Evolutionary conservation across 2,113 vertebrate genomes (phyloP), one percentile per base, ranked within the genome.

Genomic region (Gyps fulvus): DNA sequence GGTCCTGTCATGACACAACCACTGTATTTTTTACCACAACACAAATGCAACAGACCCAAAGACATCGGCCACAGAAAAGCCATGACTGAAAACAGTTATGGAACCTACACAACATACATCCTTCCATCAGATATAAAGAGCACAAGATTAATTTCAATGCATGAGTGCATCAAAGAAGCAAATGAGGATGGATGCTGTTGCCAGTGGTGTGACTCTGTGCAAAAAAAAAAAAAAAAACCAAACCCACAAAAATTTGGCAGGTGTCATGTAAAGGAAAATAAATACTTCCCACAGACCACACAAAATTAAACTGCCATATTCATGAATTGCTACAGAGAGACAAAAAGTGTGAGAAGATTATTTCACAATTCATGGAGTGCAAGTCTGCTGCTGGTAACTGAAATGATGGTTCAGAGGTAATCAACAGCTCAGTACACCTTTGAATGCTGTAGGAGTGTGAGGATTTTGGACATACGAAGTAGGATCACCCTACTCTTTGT

Each of bases 331-430:
- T 59, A 71, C 13, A 87, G 52, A 82, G 43, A 78, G 38, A 84
- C 7, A 23, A 34, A 61, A 87, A 0, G 0, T 0, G 1, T 66
- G 40, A 58, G 66, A 65, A 87, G 38, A 11, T 29, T 54, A 17
- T 17, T 29, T 54, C 27, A 54, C 50, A 59, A 49, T 43, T 81
- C 23, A 43, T 1, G 2, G 7, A 49, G 19, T 23, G 16, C n/a
- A 77, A 16, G 8, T 66, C 34, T 76, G 23, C 83, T 26, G 17
- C 57, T 19, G n/a, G 26, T 43, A 85, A 85, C 29, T 50, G 59
- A 73, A 66, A 63, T 1, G 4, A 49, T 43, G 26, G 16, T 27
- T 83, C 40, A 84, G 72, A 58, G 26, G 61, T 36, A 49, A 67
- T 26, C 27, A 29, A 16, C 19, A 73, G 40, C 40, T 66, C 32